Percentiles rank a stretch among this genome's conserved stretches.
Conservation (phyloP, 2,888 invertebrate species). For the Trissolcus brochymenae region DNA sequence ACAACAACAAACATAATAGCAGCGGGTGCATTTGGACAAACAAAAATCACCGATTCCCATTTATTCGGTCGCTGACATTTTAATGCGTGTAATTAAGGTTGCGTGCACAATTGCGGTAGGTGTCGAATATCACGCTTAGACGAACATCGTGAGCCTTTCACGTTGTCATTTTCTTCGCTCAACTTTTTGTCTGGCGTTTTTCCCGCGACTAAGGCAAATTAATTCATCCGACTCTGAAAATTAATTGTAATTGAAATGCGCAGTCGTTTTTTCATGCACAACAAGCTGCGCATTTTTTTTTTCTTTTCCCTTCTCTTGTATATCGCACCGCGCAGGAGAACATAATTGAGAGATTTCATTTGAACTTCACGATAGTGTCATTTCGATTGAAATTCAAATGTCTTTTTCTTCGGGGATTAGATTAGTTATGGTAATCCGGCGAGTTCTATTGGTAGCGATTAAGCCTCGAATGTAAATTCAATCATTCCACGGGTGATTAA, state of each 20-base stretch:
- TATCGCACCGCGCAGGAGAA: conserved; percentile 26
- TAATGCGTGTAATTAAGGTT: conserved; percentile 51
- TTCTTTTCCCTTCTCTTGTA: conserved; percentile 1
- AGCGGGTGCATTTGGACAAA: conserved; percentile 11
- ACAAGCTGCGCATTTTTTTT: background rate
- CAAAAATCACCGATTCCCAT: conserved; percentile 25
- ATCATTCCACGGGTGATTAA: conserved; percentile 46
- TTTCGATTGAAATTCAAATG: conserved; percentile 52
- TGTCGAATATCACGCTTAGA: conserved; percentile 50
- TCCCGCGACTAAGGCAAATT: background rate
- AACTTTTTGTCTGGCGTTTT: conserved; percentile 13
- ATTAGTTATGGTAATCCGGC: conserved; percentile 52
- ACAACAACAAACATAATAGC: conserved; percentile 10
- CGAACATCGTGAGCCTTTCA: conserved; percentile 16
- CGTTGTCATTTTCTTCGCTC: conserved; percentile 27
- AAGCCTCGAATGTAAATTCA: conserved; percentile 44
- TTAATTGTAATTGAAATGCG: background rate
- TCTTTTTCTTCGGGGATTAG: conserved; percentile 33
- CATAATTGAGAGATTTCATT: conserved; percentile 47
- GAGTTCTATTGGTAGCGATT: conserved; percentile 31
- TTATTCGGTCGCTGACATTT: conserved; percentile 43
- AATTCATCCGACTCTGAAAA: background rate
- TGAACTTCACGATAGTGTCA: conserved; percentile 38
- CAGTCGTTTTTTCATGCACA: background rate
- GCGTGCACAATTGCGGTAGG: conserved; percentile 45